Base-by-base conservation (phyloP, 2,113 vertebrate genomes). In the cattle (Bos taurus) region DNA sequence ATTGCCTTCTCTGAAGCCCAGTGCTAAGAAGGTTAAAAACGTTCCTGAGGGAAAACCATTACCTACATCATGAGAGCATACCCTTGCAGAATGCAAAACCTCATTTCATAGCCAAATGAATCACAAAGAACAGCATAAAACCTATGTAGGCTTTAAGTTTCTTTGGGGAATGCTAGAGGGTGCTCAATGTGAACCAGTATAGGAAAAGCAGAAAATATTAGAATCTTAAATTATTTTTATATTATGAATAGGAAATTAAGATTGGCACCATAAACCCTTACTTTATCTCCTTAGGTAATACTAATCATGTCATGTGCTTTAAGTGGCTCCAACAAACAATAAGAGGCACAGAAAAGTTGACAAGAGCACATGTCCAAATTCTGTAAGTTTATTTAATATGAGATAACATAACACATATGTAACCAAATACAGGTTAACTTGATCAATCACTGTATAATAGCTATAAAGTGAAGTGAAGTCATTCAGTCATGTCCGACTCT, bases 131-230 rank as follows among this genome's bases (percentile, higher is more conserved):
- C 17, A 64, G 25, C 36, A 59, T 78, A 56, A 78, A 60, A 46
- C 62, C 46, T 84, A 62, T 40, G 19, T 33, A 89, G 8, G 46
- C n/a, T 92, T 94, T 84, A 43, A 54, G 46, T 95, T 88, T 92
- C 48, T 57, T 28, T 30, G 46, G 36, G 25, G 26, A 50, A 95
- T 14, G 25, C 25, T n/a, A 30, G 25, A 89, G 7, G 30, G 78
- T 87, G 21, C 9, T 60, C 59, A 87, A 23, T 6, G 43, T 96
- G 52, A 96, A n/a, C n/a, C 40, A 91, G 26, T 7, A 46, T 36
- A 16, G 8, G 30, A 82, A 81, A 82, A 57, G n/a, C 33, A 91
- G 10, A 54, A 71, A 94, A 36, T 67, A 64, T 90, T 50, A n/a
- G n/a, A 71, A 74, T 43, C 80, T 67, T 13, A 59, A 90, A 90